These are phyloP conservation scores for Lycophotia porphyrea DNA, from an alignment of 2,888 invertebrate species.

Conservation along the genomic window DNA sequence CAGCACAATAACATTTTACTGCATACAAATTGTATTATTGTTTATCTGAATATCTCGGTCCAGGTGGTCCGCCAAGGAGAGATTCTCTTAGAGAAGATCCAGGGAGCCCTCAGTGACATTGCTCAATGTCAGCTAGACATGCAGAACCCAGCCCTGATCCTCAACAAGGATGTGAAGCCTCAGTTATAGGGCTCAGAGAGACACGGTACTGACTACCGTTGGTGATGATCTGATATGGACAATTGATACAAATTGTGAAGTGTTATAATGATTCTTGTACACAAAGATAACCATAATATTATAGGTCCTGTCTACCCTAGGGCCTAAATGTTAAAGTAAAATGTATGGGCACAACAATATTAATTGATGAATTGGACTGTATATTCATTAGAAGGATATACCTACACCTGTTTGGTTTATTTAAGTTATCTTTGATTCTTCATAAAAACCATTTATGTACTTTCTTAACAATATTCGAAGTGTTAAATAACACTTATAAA, in stretches of 20 bases:
- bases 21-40: neutral
- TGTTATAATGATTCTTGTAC: neutral
- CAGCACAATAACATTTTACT: neutral
- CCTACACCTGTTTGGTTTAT: neutral
- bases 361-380: neutral
- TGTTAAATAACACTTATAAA: neutral
- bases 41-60: neutral
- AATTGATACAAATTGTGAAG: constrained; percentile 6
- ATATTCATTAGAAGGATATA: neutral
- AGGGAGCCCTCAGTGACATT: constrained; percentile 97
- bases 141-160: constrained; percentile 92
- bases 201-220: constrained; percentile 62
- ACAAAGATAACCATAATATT: constrained; percentile 1
- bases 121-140: constrained; percentile 97
- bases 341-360: constrained; percentile 7
- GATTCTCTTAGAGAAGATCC: constrained; percentile 95
- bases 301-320: neutral
- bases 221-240: constrained; percentile 51
- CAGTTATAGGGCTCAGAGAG: constrained; percentile 80
- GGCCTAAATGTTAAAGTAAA: constrained; percentile 18
- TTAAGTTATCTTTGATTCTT: neutral
- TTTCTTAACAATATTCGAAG: neutral
- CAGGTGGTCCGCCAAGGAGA: constrained; percentile 96
- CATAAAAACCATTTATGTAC: neutral
- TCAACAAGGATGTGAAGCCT: constrained; percentile 85